phyloP scores from a whole-genome alignment of 2,888 invertebrate genomes.

The Eudasyphora cyanicolor region DNA sequence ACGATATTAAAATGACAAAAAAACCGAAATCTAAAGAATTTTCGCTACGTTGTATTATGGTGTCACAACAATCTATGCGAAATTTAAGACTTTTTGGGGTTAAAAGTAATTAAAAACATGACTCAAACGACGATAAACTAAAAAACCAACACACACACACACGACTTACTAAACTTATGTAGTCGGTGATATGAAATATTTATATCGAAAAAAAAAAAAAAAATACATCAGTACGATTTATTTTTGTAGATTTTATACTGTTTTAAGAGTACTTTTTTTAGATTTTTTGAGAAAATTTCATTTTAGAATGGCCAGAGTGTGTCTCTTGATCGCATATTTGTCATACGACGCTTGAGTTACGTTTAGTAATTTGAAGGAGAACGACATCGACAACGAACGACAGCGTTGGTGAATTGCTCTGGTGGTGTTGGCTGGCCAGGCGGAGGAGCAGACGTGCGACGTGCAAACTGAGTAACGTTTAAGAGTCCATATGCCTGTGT shows the following conservation, averaged over 20 bases:
- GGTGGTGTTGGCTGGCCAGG: neutral
- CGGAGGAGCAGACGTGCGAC: neutral
- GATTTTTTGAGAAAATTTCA: neutral
- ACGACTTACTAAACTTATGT: neutral
- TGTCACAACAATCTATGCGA: conserved; percentile 51
- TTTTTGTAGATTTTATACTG: conserved; percentile 20
- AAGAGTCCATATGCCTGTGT: neutral
- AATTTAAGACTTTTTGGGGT: conserved; percentile 60
- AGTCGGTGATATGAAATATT: conserved; percentile 16
- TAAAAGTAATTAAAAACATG: conserved; percentile 60
- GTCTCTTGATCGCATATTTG: conserved; percentile 55
- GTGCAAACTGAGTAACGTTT: conserved; percentile 32
- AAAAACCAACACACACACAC: conserved; percentile 21
- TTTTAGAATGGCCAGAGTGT: conserved; percentile 32
- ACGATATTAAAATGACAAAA: neutral
- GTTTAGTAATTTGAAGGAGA: conserved; percentile 61
- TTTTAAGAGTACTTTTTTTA: neutral
- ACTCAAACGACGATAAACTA: conserved; percentile 32
- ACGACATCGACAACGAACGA: conserved; percentile 33
- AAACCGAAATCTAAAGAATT: neutral
- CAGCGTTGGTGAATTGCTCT: neutral
- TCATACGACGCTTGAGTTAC: conserved; percentile 53
- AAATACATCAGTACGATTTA: conserved; percentile 7
- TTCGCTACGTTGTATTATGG: conserved; percentile 1
- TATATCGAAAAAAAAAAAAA: conserved; percentile 29